Base-by-base conservation (phyloP, 2,797 vertebrate genomes). In the Spinus olivaceus region DNA sequence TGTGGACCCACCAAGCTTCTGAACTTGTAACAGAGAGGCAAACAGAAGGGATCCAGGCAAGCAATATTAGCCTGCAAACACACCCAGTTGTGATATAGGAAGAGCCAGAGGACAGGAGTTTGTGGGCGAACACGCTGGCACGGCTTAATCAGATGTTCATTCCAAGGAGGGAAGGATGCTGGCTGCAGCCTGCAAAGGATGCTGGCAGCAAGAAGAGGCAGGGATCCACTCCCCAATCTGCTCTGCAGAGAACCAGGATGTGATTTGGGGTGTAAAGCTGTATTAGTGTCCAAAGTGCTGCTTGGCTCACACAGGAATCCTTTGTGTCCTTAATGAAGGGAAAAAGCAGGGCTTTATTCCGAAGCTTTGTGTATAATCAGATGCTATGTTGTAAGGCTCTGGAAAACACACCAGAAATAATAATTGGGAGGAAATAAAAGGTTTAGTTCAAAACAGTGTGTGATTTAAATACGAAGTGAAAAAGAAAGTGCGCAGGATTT, bases 391-490 rank as follows among this genome's bases (percentile, higher is more conserved):
- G 96, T 96, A 98, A 97, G 96, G 97, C 97, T 97, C 96, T 97
- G 97, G 96, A 97, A 98, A 98, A 98, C 97, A 98, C 96, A 98
- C 95, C 96, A 97, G 97, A 98, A 98, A 97, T 98, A 97, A 98
- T 98, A 98, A 98, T 97, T 97, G 97, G 97, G 95, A 96, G 96
- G 97, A 97, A 98, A 98, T 97, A 98, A 98, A 98, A 97, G 97
- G 96, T 97, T 97, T 96, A 82, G 96, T 96, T 97, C 97, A 97
- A 98, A 98, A 98, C 97, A 97, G 96, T 94, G 65, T 97, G 96
- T 96, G 97, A 97, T 97, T 98, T 97, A 98, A 98, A 97, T 97
- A 97, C 97, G 97, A 97, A 97, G 95, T 61, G 90, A 94, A 97
- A 97, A 97, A 97, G 98, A 97, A 97, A 97, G 96, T 94, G 94